Evolutionary conservation across 2,113 vertebrate genomes (phyloP).

Genomic region (Psilopogon haemacephalus): DNA sequence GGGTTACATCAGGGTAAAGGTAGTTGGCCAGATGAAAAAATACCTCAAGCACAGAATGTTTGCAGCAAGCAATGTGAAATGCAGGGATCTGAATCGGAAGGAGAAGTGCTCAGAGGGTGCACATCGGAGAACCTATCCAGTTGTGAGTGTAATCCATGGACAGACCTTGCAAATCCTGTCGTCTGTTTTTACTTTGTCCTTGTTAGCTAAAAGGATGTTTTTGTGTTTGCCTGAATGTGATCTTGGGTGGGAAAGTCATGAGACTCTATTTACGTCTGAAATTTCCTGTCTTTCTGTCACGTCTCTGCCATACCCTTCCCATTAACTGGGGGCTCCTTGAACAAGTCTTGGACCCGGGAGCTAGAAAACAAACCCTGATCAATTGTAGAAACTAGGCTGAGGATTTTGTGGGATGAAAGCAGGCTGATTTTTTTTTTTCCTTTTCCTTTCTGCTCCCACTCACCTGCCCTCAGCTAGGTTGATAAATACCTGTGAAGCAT

Average conservation of each 20-base stretch:
- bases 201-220: neutral
- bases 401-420: neutral
- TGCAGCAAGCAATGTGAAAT: neutral
- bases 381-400: neutral
- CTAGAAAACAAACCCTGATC: neutral
- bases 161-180: neutral
- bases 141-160: neutral
- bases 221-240: neutral
- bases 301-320: neutral
- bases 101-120: neutral
- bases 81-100: neutral
- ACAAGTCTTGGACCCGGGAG: neutral
- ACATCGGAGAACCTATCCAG: neutral
- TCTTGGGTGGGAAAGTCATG: neutral
- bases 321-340: neutral
- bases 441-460: neutral
- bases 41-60: neutral
- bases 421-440: neutral
- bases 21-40: neutral
- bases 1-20: neutral
- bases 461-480: constrained; percentile 42
- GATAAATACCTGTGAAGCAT: constrained; percentile 58
- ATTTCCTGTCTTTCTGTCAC: neutral
- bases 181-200: neutral
- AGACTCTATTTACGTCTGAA: neutral